Conservation (phyloP, 2,797 vertebrate species). For the Syncerus caffer region DNA sequence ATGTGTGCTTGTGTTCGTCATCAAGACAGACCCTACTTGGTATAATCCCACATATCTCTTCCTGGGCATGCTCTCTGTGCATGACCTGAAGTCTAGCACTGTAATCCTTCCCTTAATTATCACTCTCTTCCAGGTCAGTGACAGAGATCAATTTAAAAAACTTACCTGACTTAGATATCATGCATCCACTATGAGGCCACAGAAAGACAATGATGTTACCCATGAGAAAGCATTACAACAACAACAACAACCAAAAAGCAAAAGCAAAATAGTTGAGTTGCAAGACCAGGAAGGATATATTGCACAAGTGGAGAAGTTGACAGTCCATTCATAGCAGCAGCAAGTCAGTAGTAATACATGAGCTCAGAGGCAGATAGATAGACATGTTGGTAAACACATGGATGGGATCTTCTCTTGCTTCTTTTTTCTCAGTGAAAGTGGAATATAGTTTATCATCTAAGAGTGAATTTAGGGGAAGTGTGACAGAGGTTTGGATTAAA, state of each 20-base stretch:
- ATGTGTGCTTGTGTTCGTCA: not conserved
- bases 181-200: not conserved
- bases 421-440: not conserved
- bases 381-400: not conserved
- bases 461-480: not conserved
- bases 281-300: not conserved
- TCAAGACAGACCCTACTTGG: not conserved
- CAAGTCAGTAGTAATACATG: not conserved
- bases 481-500: not conserved
- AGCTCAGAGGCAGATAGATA: not conserved
- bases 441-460: not conserved
- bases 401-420: not conserved
- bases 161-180: not conserved
- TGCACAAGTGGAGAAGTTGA: not conserved
- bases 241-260: no score
- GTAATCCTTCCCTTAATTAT: not conserved
- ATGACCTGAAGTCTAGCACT: not conserved
- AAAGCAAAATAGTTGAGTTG: not conserved
- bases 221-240: not conserved
- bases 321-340: not conserved
- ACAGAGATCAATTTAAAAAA: not conserved
- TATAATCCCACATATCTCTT: not conserved
- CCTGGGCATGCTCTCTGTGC: not conserved
- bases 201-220: not conserved
- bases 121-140: not conserved